Conservation (phyloP, 2,888 invertebrate genomes). For the Sphecodes monilicornis region DNA sequence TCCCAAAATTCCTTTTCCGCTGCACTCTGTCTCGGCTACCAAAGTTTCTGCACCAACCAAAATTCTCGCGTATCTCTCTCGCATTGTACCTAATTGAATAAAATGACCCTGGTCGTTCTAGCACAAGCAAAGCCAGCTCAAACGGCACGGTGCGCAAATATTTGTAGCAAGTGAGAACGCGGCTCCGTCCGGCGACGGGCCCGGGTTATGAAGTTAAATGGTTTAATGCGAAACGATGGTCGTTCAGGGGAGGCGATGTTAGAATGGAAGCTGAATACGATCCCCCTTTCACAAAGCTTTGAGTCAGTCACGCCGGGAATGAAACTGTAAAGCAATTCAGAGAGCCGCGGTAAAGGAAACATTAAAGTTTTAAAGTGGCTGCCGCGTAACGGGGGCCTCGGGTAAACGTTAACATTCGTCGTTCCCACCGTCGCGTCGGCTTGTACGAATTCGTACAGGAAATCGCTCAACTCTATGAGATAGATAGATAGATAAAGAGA, state of each 20-base stretch:
- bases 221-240: constrained; percentile 55
- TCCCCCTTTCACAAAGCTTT: constrained; percentile 32
- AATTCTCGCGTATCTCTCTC: neutral
- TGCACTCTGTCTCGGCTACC: neutral
- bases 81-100: neutral
- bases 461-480: constrained; percentile 13
- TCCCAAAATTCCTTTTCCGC: neutral
- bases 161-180: constrained; percentile 1
- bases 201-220: constrained; percentile 41
- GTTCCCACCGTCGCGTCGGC: neutral
- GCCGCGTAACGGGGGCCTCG: neutral
- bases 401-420: constrained; percentile 26
- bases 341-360: constrained; percentile 46
- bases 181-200: neutral
- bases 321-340: constrained; percentile 50
- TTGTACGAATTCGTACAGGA: constrained; percentile 18
- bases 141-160: neutral
- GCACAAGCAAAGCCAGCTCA: neutral
- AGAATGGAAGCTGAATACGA: constrained; percentile 39
- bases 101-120: neutral
- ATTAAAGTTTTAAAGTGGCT: constrained; percentile 54
- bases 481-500: neutral
- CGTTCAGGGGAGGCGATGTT: constrained; percentile 14
- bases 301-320: constrained; percentile 33
- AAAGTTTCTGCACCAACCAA: neutral